Conservation (phyloP, 1,140 invertebrate genomes). For the Eumeta japonica region DNA sequence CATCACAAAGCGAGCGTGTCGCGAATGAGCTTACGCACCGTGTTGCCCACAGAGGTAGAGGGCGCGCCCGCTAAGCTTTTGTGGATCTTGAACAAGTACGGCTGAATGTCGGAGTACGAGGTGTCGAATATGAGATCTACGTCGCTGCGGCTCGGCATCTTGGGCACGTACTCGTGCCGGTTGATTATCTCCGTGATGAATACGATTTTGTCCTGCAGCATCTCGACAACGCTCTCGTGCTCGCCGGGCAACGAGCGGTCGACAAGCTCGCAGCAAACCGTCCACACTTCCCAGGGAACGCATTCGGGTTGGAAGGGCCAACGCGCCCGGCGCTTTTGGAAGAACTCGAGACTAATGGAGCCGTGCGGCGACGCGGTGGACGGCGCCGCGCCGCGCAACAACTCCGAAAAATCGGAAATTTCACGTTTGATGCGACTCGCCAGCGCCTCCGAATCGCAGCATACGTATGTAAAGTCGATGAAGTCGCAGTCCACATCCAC, state of each 20-base stretch:
- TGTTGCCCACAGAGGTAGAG: slow-evolving; percentile 75
- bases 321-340: slow-evolving; percentile 83
- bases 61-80: slow-evolving; percentile 73
- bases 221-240: slow-evolving; percentile 86
- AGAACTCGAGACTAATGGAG: slow-evolving; percentile 94
- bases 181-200: slow-evolving; percentile 95
- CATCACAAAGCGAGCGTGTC: slow-evolving; percentile 78
- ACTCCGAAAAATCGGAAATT: slow-evolving; percentile 83
- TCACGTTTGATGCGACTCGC: slow-evolving; percentile 75
- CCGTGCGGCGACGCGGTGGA: slow-evolving; percentile 61
- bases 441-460: slow-evolving; percentile 81
- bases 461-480: slow-evolving; percentile 95
- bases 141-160: slow-evolving; percentile 90
- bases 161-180: slow-evolving; percentile 90
- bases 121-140: slow-evolving; percentile 94
- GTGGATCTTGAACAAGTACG: slow-evolving; percentile 89
- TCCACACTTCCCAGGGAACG: slow-evolving; percentile 98
- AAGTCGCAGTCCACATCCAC: slow-evolving; percentile 96
- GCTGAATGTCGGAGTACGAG: slow-evolving; percentile 87
- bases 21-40: slow-evolving; percentile 86
- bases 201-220: slow-evolving; percentile 88
- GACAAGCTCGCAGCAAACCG: slow-evolving; percentile 84
- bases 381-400: slow-evolving; percentile 73
- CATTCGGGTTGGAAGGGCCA: slow-evolving; percentile 88
- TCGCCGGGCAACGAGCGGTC: slow-evolving; percentile 83